Evolutionary conservation across 2,888 invertebrate genomes (phyloP).

Genomic region (Linyphia triangularis): DNA sequence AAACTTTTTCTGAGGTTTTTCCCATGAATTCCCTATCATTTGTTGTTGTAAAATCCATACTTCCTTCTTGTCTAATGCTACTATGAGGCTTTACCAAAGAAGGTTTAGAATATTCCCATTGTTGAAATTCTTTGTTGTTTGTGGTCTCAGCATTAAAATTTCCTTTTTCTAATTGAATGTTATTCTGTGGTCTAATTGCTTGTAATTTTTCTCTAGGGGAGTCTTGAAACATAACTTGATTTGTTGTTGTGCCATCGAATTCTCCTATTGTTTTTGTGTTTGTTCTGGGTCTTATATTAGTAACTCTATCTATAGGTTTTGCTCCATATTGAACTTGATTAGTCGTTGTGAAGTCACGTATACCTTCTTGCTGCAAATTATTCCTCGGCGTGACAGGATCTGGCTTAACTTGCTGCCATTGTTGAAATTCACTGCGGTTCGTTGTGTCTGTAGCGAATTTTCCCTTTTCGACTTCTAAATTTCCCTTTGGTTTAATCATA

Average conservation of each 20-base stretch:
- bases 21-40: slow-evolving; percentile 43
- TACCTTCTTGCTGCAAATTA: slow-evolving; percentile 66
- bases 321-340: slow-evolving; percentile 43
- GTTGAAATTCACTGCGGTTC: slow-evolving; percentile 54
- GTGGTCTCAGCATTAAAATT: slow-evolving; percentile 47
- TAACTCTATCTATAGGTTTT: slow-evolving; percentile 33
- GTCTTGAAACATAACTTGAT: slow-evolving; percentile 54
- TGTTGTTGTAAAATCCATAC: slow-evolving; percentile 62
- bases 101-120: slow-evolving; percentile 47
- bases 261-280: slow-evolving; percentile 48
- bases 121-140: slow-evolving; percentile 48
- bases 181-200: slow-evolving; percentile 39
- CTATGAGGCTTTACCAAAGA: slow-evolving; percentile 51
- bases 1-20: slow-evolving; percentile 36
- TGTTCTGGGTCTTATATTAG: slow-evolving; percentile 49
- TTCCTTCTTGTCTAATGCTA: slow-evolving; percentile 73
- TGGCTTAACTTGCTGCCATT: slow-evolving; percentile 68
- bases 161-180: slow-evolving; percentile 55
- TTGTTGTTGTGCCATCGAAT: slow-evolving; percentile 72
- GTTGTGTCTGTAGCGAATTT: slow-evolving; percentile 55
- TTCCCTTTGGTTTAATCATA: slow-evolving; percentile 47
- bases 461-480: slow-evolving; percentile 52
- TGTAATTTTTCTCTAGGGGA: slow-evolving; percentile 31
- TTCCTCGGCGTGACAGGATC: slow-evolving; percentile 59
- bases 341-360: slow-evolving; percentile 61